Base-by-base conservation (phyloP, 2,888 invertebrate genomes). In the Zygaena filipendulae region DNA sequence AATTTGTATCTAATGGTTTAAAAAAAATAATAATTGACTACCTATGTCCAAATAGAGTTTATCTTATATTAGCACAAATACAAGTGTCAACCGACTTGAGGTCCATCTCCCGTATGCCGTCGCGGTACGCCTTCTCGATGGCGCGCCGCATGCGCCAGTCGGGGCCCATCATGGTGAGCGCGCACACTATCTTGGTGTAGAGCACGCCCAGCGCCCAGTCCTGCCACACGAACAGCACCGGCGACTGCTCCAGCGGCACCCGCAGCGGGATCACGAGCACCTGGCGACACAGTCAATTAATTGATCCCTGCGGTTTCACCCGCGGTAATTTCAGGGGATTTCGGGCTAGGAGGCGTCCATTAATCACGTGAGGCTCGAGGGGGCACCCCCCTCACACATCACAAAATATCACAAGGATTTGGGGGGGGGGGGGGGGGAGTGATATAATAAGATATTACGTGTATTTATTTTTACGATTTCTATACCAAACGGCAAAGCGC, bases 121-220 rank as follows among this genome's bases (percentile, higher is more conserved):
- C 95, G 24, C 95, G 86, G 59, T 97, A 97, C 0, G 95, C 91
- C 49, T 92, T 86, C 59, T 99, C 98, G 25, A 98, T 90, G 1
- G 95, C 93, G 3, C 92, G 83, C 29, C 95, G 88, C 49, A 99
- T 79, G 61, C 90, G 87, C 91, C 97, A 96, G 74, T 97, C 97
- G 4, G 97, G 97, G 0, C 97, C 97, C 96, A 98, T 97, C 87
- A 98, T 91, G 0, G 95, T 95, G 12, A 97, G 82, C 0, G 97
- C 98, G 53, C 96, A 95, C 9, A 96, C 91, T 31, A 98, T 97
- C 81, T 99, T 99, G 2, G 97, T 96, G 62, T 98, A 97, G 1
- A 99, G 81, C 7, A 99, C 95, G 12, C 98, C 97, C 13, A 99
- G 80, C 0, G 97, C 97, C 98, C 98, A 99, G 72, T 98, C 97